These are phyloP conservation scores for Siniperca knerii DNA, from an alignment of 2,113 vertebrate genomes.

Conservation along the genomic window DNA sequence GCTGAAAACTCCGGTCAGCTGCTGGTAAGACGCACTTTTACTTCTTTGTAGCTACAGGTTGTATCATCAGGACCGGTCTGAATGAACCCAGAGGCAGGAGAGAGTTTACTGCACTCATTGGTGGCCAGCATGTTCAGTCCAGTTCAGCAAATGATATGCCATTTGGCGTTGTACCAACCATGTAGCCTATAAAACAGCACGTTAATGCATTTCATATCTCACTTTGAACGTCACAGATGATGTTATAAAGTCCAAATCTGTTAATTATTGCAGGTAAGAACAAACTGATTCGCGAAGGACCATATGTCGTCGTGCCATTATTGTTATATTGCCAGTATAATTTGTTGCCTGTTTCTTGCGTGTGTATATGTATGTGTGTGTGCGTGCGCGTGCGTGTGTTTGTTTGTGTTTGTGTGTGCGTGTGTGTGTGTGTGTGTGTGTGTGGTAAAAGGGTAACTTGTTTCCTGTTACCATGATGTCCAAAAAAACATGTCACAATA, in stretches of 20 bases:
- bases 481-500: neutral
- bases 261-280: neutral
- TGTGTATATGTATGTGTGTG: no score
- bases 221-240: neutral
- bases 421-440: neutral
- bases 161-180: neutral
- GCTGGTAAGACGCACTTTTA: conserved; percentile 45
- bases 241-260: no score
- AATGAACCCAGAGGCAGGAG: neutral
- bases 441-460: neutral
- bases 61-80: neutral
- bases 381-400: no score
- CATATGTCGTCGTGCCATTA: no score
- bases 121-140: neutral
- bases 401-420: no score
- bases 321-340: no score
- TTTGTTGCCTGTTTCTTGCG: no score
- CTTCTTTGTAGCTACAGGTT: neutral
- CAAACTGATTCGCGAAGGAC: neutral
- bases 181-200: neutral
- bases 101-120: neutral
- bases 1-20: conserved; percentile 29
- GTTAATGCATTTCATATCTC: neutral
- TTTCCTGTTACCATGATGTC: neutral
- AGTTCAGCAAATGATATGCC: neutral